phyloP scores from a whole-genome alignment of 2,113 vertebrate genomes.

The Poicephalus meyeri region DNA sequence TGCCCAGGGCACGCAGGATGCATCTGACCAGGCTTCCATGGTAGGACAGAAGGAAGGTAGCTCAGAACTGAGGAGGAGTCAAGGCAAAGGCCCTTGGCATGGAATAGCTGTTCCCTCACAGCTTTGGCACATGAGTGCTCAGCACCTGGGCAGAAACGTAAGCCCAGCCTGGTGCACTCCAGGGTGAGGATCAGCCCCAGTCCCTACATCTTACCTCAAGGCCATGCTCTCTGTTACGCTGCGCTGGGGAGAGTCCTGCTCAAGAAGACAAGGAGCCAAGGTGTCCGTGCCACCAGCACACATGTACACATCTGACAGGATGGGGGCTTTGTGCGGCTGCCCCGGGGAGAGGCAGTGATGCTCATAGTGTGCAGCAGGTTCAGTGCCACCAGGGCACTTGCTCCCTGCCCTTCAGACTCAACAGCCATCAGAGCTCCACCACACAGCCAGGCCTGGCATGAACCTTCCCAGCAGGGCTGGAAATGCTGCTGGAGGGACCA shows the following conservation, averaged over 20 bases:
- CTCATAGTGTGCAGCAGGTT: background rate
- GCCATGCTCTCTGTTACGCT: background rate
- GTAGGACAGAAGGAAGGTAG: background rate
- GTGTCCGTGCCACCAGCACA: background rate
- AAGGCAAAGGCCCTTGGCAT: background rate
- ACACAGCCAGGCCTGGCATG: background rate
- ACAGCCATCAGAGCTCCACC: background rate
- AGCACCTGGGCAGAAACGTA: background rate
- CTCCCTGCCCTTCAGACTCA: background rate
- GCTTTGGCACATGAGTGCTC: conserved; percentile 23
- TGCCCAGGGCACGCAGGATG: background rate
- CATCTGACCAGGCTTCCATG: background rate
- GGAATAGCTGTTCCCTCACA: background rate
- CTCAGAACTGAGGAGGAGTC: background rate
- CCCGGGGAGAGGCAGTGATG: background rate
- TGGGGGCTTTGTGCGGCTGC: background rate
- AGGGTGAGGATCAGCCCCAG: background rate
- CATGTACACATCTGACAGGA: background rate
- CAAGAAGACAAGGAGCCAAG: background rate
- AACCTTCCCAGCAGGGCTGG: background rate
- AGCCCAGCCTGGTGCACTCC: background rate
- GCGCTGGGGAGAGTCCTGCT: background rate
- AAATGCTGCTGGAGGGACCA: background rate
- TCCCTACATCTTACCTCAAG: background rate
- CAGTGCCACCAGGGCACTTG: background rate